A percentile compares a stretch with the other conserved stretches of the same genome.
Conservation (phyloP, 2,113 vertebrate genomes). For the Gnathonemus longibarbis region DNA sequence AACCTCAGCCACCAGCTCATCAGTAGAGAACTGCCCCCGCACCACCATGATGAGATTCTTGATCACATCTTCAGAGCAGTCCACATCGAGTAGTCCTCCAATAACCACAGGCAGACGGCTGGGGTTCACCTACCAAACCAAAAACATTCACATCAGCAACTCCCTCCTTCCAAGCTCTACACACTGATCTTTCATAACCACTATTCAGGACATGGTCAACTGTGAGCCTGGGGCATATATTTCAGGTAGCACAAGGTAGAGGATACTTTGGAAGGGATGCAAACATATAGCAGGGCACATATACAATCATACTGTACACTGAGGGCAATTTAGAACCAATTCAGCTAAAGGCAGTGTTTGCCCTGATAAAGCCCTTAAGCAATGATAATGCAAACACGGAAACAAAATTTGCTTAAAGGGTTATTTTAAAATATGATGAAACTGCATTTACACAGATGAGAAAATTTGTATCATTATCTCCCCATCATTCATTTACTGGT, state of each 20-base stretch:
- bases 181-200: neutral
- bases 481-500: neutral
- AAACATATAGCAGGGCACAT: neutral
- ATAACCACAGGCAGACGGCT: slow-evolving; percentile 83
- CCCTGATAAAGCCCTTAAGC: neutral
- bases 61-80: slow-evolving; percentile 87
- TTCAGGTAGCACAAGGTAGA: neutral
- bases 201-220: neutral
- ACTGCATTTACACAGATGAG: neutral
- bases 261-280: neutral
- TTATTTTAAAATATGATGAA: neutral
- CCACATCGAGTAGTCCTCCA: slow-evolving; percentile 84
- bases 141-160: neutral
- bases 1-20: slow-evolving; percentile 85
- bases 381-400: neutral
- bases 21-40: slow-evolving; percentile 85
- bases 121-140: slow-evolving; percentile 74
- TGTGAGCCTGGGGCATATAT: neutral
- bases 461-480: neutral
- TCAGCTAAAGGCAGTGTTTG: neutral
- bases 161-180: neutral
- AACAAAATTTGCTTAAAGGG: neutral
- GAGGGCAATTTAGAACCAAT: neutral
- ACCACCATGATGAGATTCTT: slow-evolving; percentile 87
- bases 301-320: neutral